These are phyloP conservation scores for Drosophila barbarae DNA, from an alignment of 2,888 invertebrate genomes.

Conservation along the genomic window DNA sequence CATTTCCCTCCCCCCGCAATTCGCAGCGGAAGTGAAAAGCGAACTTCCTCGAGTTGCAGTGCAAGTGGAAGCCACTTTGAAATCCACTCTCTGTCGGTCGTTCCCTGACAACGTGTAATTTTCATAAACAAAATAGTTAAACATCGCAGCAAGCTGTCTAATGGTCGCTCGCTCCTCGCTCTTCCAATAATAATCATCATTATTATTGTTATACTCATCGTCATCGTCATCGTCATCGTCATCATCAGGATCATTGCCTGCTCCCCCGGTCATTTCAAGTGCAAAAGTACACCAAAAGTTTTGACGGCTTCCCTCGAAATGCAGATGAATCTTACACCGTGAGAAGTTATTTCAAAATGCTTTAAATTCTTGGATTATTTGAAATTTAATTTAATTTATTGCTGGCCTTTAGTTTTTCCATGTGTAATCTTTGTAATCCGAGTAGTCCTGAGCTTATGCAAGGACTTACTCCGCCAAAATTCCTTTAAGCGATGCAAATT, in stretches of 20 bases:
- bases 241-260: slow-evolving; percentile 1
- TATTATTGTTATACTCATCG: background rate
- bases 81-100: background rate
- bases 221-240: background rate
- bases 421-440: slow-evolving; percentile 4
- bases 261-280: slow-evolving; percentile 40
- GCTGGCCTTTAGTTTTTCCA: too few relatives aligned
- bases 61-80: slow-evolving; percentile 4
- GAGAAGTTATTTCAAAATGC: background rate
- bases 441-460: background rate
- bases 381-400: background rate
- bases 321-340: slow-evolving; percentile 6
- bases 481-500: slow-evolving; percentile 11
- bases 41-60: slow-evolving; percentile 1
- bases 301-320: background rate
- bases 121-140: slow-evolving; percentile 70
- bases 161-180: background rate
- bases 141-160: slow-evolving; percentile 43
- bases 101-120: slow-evolving; percentile 44
- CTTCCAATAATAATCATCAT: background rate
- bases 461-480: slow-evolving; percentile 4
- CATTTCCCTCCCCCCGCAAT: slow-evolving; percentile 28
- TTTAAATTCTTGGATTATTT: background rate
- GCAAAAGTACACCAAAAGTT: slow-evolving; percentile 48
- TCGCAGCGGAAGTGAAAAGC: slow-evolving; percentile 46